A percentile compares a stretch with the other conserved stretches of the same genome.
These are phyloP conservation scores for Napeogenes sylphis DNA, from an alignment of 2,888 invertebrate species.

Conservation along the genomic window DNA sequence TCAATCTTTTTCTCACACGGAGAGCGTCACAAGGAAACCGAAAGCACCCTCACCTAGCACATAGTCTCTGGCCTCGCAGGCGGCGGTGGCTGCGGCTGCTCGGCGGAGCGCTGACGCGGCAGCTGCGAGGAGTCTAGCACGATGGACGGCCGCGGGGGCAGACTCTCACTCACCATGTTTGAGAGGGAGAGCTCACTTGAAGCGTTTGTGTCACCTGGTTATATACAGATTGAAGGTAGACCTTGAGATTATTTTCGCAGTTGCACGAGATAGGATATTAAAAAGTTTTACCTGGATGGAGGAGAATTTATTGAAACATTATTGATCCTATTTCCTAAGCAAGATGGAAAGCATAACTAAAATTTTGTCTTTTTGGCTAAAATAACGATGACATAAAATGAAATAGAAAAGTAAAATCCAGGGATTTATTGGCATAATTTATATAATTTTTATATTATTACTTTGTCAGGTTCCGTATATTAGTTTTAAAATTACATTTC, in stretches of 20 bases:
- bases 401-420: too few relatives aligned
- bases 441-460: too few relatives aligned
- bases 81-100: slow-evolving; percentile 54
- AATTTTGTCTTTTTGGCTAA: too few relatives aligned
- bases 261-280: neutral
- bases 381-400: too few relatives aligned
- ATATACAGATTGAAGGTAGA: slow-evolving; percentile 1
- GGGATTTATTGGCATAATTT: too few relatives aligned
- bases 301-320: too few relatives aligned
- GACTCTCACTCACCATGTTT: slow-evolving; percentile 72
- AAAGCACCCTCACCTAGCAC: slow-evolving; percentile 47
- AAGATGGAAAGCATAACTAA: too few relatives aligned
- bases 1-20: too few relatives aligned
- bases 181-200: slow-evolving; percentile 73
- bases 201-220: slow-evolving; percentile 69
- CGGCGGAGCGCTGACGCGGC: slow-evolving; percentile 70
- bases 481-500: too few relatives aligned
- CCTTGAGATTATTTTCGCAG: neutral
- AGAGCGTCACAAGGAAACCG: too few relatives aligned
- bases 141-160: slow-evolving; percentile 71
- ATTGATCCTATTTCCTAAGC: too few relatives aligned
- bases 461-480: too few relatives aligned
- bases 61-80: slow-evolving; percentile 66
- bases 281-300: neutral
- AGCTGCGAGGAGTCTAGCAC: slow-evolving; percentile 73